Conservation (phyloP, 2,797 vertebrate species). For the Ceyx erithaca region DNA sequence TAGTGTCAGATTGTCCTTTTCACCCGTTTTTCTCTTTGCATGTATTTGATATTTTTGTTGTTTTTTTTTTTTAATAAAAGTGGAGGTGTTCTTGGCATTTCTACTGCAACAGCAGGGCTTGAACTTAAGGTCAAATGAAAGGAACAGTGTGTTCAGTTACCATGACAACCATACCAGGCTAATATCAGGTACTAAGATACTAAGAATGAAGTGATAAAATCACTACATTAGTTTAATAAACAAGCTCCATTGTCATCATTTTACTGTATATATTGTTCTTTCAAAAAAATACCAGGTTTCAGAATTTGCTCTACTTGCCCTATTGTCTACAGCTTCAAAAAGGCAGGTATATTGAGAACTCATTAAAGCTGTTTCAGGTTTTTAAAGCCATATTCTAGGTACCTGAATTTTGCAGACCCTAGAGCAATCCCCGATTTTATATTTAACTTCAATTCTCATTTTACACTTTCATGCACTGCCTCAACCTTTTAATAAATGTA, state of each 20-base stretch:
- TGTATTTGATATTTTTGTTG: slow-evolving; percentile 67
- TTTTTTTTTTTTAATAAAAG: slow-evolving; percentile 71
- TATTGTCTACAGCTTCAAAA: neutral
- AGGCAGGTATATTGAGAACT: slow-evolving; percentile 32
- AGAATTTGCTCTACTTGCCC: slow-evolving; percentile 35
- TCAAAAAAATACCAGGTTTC: slow-evolving; percentile 44
- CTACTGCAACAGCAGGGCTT: slow-evolving; percentile 81
- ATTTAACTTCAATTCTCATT: slow-evolving; percentile 21
- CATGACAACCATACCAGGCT: slow-evolving; percentile 79
- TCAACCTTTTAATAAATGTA: neutral
- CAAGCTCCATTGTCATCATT: slow-evolving; percentile 76
- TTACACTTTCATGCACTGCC: neutral
- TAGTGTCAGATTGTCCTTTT: slow-evolving; percentile 16
- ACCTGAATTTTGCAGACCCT: slow-evolving; percentile 14
- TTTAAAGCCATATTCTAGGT: slow-evolving; percentile 20
- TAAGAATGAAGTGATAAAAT: slow-evolving; percentile 80
- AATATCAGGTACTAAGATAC: slow-evolving; percentile 80
- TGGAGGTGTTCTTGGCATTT: slow-evolving; percentile 82
- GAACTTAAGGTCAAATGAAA: slow-evolving; percentile 84
- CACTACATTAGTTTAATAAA: slow-evolving; percentile 83
- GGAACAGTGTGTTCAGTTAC: slow-evolving; percentile 82
- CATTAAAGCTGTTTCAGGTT: slow-evolving; percentile 12
- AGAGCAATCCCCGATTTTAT: slow-evolving; percentile 18
- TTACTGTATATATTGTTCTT: slow-evolving; percentile 57
- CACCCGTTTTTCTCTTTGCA: slow-evolving; percentile 58